Evolutionary conservation across 2,797 vertebrate species (phyloP).

Genomic region (Monodelphis domestica): DNA sequence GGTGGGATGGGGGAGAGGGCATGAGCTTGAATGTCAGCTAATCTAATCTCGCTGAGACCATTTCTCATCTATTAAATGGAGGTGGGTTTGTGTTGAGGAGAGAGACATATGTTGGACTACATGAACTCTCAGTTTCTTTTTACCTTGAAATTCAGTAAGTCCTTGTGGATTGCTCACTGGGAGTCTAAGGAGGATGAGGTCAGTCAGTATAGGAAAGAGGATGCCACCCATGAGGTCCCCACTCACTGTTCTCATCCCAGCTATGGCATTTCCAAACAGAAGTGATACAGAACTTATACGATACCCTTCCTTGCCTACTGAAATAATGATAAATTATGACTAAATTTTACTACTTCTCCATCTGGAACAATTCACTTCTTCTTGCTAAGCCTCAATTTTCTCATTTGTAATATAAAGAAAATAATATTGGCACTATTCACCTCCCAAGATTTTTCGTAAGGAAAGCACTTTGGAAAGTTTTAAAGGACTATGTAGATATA

Average conservation of each 20-base stretch:
- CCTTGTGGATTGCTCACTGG: background rate
- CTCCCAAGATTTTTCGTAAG: no score
- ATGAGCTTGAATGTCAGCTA: background rate
- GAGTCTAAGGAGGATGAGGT: background rate
- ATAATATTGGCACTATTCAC: conserved; percentile 6
- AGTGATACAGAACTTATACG: background rate
- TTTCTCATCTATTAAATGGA: background rate
- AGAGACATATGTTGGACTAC: background rate
- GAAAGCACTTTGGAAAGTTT: background rate
- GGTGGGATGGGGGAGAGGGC: background rate
- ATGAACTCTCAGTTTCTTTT: background rate
- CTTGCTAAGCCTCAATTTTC: background rate
- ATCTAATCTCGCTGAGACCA: background rate
- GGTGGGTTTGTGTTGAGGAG: background rate
- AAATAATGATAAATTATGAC: background rate
- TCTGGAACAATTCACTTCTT: background rate
- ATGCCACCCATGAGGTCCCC: background rate
- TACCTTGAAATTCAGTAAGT: background rate
- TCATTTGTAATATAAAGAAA: background rate
- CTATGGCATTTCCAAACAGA: background rate
- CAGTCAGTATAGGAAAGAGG: background rate
- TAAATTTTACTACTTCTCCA: background rate
- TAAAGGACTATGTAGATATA: background rate
- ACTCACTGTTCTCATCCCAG: background rate
- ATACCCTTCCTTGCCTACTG: background rate